These are phyloP conservation scores for Nothobranchius furzeri DNA, from an alignment of 2,113 vertebrate species.

Conservation along the genomic window DNA sequence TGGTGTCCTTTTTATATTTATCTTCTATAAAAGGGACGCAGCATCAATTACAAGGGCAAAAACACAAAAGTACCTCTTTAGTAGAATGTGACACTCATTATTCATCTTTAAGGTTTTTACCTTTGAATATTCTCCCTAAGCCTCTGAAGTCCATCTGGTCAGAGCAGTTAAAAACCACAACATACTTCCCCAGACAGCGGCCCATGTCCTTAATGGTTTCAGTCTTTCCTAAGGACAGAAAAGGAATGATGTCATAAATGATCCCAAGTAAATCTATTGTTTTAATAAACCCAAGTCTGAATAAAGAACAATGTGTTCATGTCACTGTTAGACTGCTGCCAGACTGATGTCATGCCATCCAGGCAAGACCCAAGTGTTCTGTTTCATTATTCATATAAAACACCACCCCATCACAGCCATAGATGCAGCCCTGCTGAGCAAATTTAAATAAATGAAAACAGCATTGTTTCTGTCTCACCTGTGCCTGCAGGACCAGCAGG, in stretches of 20 bases:
- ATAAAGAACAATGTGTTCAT: background rate
- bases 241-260: background rate
- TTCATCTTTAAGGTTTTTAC: conserved; percentile 52
- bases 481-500: conserved; percentile 95
- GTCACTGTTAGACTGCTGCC: background rate
- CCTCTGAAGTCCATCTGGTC: conserved; percentile 99
- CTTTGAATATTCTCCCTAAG: conserved; percentile 97
- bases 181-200: conserved; percentile 93
- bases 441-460: background rate
- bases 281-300: background rate
- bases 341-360: background rate
- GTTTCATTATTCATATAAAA: background rate
- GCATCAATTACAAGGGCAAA: background rate
- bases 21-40: background rate
- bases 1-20: background rate
- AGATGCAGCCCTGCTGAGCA: background rate
- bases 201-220: conserved; percentile 98
- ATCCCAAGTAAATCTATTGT: no score
- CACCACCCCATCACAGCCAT: background rate
- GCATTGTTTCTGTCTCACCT: conserved; percentile 78
- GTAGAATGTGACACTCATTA: background rate
- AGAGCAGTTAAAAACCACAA: conserved; percentile 98
- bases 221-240: conserved; percentile 84
- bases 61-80: background rate
- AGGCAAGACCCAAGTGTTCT: background rate